These are phyloP conservation scores for Trematocara stigmaticum DNA, from an alignment of 2,113 vertebrate species.

Conservation along the genomic window DNA sequence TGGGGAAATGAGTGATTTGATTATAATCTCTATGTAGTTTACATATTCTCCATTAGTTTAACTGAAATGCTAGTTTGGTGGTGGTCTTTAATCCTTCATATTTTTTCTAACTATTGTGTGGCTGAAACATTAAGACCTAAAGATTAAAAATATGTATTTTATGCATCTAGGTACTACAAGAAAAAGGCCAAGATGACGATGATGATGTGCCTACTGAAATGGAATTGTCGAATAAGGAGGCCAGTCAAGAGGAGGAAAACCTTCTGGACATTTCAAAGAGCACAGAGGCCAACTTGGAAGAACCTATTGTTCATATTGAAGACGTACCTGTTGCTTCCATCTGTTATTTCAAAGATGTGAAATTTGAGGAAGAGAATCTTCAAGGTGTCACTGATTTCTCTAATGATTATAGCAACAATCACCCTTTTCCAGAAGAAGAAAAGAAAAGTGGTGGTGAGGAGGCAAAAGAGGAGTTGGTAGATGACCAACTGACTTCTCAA, in stretches of 20 bases:
- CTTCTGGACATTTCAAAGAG: not conserved
- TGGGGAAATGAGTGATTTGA: not conserved
- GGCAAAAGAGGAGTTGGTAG: not conserved
- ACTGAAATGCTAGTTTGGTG: not conserved
- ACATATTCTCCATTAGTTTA: not conserved
- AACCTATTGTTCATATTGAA: not conserved
- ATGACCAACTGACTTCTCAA: not conserved
- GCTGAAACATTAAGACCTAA: not conserved
- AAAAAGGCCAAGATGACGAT: not conserved
- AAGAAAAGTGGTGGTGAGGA: not conserved
- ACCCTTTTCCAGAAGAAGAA: not conserved
- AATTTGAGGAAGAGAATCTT: not conserved
- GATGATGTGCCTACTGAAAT: not conserved
- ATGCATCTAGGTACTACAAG: conserved; percentile 12
- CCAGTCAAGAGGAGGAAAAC: not conserved
- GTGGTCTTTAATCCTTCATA: not conserved
- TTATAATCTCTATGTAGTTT: not conserved
- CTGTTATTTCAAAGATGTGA: not conserved
- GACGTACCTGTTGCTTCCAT: not conserved
- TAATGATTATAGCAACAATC: not conserved
- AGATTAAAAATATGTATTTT: not conserved
- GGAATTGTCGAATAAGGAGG: not conserved
- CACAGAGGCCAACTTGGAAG: not conserved
- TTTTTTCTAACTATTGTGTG: not conserved
- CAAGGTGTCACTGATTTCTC: not conserved